These are phyloP conservation scores for Pseudochirops cupreus DNA, from an alignment of 2,797 vertebrate genomes.

Conservation along the genomic window DNA sequence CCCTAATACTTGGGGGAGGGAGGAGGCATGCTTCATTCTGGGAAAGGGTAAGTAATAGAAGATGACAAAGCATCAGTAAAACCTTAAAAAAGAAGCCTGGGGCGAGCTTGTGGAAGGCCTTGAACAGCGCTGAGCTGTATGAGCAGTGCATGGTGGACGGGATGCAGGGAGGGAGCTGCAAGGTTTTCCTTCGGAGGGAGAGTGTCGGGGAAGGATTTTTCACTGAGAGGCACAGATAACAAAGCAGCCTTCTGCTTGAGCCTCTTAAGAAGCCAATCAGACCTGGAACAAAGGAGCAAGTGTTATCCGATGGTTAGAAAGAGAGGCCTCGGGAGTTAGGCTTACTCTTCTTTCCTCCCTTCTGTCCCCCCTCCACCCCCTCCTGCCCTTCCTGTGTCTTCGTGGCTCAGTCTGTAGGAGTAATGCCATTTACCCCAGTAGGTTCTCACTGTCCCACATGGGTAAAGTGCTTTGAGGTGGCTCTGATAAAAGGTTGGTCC, in stretches of 20 bases:
- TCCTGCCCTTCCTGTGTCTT: not conserved
- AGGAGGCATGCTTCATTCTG: not conserved
- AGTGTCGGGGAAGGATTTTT: not conserved
- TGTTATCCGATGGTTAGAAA: not conserved
- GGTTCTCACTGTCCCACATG: not conserved
- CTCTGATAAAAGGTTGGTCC: not conserved
- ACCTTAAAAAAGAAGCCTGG: not conserved
- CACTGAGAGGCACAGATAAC: not conserved
- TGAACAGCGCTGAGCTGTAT: not conserved
- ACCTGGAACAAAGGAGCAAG: conserved; percentile 3
- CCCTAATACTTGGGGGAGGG: not conserved
- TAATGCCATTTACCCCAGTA: not conserved
- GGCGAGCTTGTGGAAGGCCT: not conserved
- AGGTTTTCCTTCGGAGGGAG: not conserved
- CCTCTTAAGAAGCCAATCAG: not conserved
- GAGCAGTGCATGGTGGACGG: not conserved
- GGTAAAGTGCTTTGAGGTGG: not conserved
- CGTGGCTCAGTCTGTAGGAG: not conserved
- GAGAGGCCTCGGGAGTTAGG: not conserved
- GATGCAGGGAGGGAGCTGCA: not conserved
- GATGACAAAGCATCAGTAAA: not conserved
- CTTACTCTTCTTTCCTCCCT: not conserved
- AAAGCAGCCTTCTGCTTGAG: not conserved
- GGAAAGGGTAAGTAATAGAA: not conserved
- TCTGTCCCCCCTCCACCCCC: not conserved